These are phyloP conservation scores for Rhabditoides inermis DNA, from an alignment of 2,888 invertebrate species.

Conservation along the genomic window DNA sequence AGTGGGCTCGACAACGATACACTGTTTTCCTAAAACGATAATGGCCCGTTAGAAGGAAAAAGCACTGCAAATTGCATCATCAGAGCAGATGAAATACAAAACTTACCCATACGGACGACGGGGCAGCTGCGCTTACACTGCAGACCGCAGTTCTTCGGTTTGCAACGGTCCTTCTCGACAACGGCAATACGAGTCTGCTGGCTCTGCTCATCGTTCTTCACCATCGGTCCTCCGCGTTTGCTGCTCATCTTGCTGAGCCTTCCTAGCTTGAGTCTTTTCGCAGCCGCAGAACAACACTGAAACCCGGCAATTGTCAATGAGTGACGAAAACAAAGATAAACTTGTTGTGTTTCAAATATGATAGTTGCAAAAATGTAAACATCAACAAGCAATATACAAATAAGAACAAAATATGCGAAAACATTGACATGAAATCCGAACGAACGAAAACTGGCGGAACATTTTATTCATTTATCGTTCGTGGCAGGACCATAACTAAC, in stretches of 20 bases:
- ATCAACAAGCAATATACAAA: too few species aligned
- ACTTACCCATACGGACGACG: conserved; percentile 84
- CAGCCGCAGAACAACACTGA: not conserved
- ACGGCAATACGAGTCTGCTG: conserved; percentile 47
- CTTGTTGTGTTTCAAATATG: not conserved
- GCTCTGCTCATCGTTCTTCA: conserved; percentile 25
- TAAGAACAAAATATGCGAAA: too few species aligned
- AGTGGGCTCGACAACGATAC: conserved; percentile 90
- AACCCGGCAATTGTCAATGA: not conserved
- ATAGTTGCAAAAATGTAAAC: too few species aligned
- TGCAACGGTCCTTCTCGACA: conserved; percentile 73
- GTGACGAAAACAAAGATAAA: too few species aligned
- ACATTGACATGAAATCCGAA: too few species aligned
- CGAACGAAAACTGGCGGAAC: too few species aligned
- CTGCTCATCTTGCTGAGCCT: conserved; percentile 15
- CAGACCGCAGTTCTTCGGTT: conserved; percentile 95
- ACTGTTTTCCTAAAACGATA: conserved; percentile 67
- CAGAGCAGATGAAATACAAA: not conserved
- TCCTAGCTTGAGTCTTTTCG: not conserved
- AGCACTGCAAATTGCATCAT: not conserved
- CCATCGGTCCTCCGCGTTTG: conserved; percentile 14
- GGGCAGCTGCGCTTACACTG: conserved; percentile 98
- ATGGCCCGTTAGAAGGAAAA: not conserved
- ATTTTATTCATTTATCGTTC: too few species aligned
- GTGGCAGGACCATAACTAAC: too few species aligned